Evolutionary conservation across 2,888 invertebrate species (phyloP), one percentile per base, ranked within the genome.

Genomic region (Diaphora mendica): DNA sequence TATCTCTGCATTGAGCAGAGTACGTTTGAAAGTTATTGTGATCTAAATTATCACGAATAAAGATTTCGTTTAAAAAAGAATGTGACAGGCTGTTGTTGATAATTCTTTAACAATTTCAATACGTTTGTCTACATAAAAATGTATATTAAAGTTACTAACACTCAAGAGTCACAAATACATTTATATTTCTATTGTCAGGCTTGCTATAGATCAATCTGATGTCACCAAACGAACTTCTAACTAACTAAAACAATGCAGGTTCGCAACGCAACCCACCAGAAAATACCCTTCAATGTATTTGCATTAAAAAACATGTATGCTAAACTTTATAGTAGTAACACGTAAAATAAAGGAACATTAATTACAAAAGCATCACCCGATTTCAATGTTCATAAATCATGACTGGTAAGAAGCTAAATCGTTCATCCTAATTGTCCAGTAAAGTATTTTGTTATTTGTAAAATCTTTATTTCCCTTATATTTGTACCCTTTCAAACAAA

Each of bases 61-160:
- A 0, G 23, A 55, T 15, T 26, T 30, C 30, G 30, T 26, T 17
- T 17, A 55, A 30, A 11, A 30, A 30, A 62, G 59, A 30, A 62
- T 62, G 26, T 66, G 66, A 66, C 44, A 66, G 26, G 44, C 30
- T 66, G 44, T 67, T 67, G 44, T 30, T 67, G 20, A 30, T 44
- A 48, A 66, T 66, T 67, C 0, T 67, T 23, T 7, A 62, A 30
- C 30, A 17, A 30, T 0, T 7, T 62, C 5, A 15, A 17, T 17
- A 15, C 13, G 8, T 62, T 62, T 62, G 26, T 13, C 33, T 33
- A 33, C 33, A 33, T 15, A 59, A 26, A 59, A 59, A 15, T 13
- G 15, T 59, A 26, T 4, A 15, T 59, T 59, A 3, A 59, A 26
- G 26, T 23, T 26, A 26, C 13, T 15, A 26, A 55, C n/a, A 55